Conservation (phyloP, 2,113 vertebrate species). For the Boleophthalmus pectinirostris region DNA sequence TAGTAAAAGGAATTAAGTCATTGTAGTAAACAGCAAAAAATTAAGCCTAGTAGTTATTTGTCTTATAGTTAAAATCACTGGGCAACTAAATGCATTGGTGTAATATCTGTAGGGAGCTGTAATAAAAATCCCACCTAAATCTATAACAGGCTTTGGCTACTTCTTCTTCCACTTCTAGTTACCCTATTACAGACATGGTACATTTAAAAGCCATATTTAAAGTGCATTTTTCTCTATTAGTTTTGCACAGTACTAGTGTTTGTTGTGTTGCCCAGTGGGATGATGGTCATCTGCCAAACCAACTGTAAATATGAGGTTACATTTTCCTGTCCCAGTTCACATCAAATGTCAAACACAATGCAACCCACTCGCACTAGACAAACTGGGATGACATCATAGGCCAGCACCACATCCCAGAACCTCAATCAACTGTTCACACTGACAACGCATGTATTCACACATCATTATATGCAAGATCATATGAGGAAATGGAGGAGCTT, state of each 20-base stretch:
- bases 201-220: background rate
- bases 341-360: conserved; percentile 24
- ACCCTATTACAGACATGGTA: background rate
- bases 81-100: background rate
- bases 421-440: background rate
- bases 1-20: too few species aligned
- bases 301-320: conserved; percentile 53
- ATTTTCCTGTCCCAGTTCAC: conserved; percentile 60
- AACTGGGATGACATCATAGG: conserved; percentile 4
- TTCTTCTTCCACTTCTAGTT: background rate
- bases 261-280: conserved; percentile 41
- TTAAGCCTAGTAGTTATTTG: too few species aligned
- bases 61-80: background rate
- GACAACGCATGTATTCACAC: background rate
- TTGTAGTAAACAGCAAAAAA: background rate
- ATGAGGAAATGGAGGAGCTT: conserved; percentile 10
- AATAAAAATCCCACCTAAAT: background rate
- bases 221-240: conserved; percentile 1
- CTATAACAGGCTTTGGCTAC: background rate
- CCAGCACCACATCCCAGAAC: background rate
- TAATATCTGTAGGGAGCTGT: background rate
- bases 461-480: background rate
- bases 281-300: conserved; percentile 35
- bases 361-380: conserved; percentile 1
- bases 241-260: conserved; percentile 41